phyloP scores from a whole-genome alignment of 2,888 invertebrate species.

The Erebia epiphron region DNA sequence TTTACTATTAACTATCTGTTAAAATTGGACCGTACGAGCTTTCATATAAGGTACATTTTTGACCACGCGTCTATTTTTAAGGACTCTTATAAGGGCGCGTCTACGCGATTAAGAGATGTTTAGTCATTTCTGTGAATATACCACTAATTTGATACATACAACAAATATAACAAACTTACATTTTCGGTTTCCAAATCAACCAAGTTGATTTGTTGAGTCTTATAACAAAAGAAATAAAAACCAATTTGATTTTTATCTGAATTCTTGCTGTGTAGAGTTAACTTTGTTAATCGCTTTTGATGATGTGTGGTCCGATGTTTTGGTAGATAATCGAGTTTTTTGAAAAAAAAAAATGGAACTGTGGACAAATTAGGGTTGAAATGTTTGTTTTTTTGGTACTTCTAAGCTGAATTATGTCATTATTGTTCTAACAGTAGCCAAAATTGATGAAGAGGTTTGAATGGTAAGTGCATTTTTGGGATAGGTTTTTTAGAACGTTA shows the following conservation, averaged over 20 bases:
- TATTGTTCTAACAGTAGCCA: not conserved
- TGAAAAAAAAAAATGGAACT: conserved; percentile 28
- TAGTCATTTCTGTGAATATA: conserved; percentile 57
- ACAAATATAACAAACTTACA: conserved; percentile 36
- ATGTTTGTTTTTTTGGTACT: not conserved
- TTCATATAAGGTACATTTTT: conserved; percentile 6
- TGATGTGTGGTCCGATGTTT: conserved; percentile 46
- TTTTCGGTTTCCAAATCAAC: conserved; percentile 16
- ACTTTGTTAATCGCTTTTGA: conserved; percentile 33
- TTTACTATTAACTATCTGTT: not conserved
- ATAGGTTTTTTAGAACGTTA: too few relatives aligned
- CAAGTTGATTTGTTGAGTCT: conserved; percentile 2
- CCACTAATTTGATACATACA: conserved; percentile 56
- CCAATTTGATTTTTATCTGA: not conserved
- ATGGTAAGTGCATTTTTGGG: not conserved
- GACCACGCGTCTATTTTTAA: conserved; percentile 12
- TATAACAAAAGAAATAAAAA: conserved; percentile 12
- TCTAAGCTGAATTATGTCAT: not conserved
- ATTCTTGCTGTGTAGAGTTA: conserved; percentile 8
- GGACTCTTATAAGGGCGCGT: conserved; percentile 29
- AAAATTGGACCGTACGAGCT: not conserved
- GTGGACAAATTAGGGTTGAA: conserved; percentile 34
- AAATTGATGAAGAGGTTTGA: not conserved
- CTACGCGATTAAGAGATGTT: conserved; percentile 48
- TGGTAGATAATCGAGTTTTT: conserved; percentile 40